Evolutionary conservation across 2,797 vertebrate species (phyloP).

Genomic region (Xerus rutilus): DNA sequence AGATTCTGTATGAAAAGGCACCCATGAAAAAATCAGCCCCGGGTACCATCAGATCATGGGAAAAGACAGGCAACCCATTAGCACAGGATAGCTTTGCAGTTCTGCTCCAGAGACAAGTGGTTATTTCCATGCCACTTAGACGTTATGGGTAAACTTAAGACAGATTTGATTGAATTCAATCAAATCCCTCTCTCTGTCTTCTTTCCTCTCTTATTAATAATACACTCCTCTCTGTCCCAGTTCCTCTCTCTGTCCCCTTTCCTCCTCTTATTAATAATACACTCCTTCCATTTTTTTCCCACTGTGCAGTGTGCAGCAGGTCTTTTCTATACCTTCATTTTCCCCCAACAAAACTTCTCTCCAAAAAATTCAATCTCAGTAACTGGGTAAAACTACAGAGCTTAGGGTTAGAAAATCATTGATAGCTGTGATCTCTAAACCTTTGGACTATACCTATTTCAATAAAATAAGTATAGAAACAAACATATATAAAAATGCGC

Average conservation of each 20-base stretch:
- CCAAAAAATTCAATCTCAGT: neutral
- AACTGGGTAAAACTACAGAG: neutral
- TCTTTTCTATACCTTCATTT: neutral
- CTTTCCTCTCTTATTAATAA: neutral
- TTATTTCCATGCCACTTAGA: neutral
- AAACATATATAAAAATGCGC: neutral
- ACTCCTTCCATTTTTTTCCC: neutral
- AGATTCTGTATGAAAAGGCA: neutral
- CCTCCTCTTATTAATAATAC: neutral
- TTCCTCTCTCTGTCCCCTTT: neutral
- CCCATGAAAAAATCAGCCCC: neutral
- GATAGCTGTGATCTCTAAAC: neutral
- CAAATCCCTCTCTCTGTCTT: neutral
- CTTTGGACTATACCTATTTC: neutral
- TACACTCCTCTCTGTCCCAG: neutral
- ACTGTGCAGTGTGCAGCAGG: neutral
- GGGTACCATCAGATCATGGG: too few relatives aligned
- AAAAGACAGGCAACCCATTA: neutral
- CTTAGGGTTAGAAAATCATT: neutral
- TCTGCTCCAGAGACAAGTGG: neutral
- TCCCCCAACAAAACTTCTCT: neutral
- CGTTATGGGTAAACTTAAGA: slow-evolving; percentile 3
- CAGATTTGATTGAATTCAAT: neutral
- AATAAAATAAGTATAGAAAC: neutral
- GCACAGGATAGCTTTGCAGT: neutral